Conservation (phyloP, 2,888 invertebrate species). For the Agapostemon virescens region DNA sequence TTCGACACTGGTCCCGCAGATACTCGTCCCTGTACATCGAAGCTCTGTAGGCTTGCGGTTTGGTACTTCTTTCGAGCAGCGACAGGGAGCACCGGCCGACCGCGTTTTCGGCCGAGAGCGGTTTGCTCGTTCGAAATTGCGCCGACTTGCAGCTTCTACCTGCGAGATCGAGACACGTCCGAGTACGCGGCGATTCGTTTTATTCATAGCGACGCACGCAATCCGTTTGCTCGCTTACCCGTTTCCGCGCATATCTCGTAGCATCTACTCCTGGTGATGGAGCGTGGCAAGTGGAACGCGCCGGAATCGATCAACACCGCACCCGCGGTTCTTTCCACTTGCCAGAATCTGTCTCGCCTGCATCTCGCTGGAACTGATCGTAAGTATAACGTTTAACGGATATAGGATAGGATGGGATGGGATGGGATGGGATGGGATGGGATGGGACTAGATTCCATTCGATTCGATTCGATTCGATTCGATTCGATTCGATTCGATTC, state of each 20-base stretch:
- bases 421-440: too few relatives aligned
- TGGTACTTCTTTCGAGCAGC: constrained; percentile 87
- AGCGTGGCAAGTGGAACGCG: constrained; percentile 83
- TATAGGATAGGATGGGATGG: too few relatives aligned
- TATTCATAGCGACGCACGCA: not conserved
- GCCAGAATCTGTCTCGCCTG: constrained; percentile 85
- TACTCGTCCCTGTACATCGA: constrained; percentile 90
- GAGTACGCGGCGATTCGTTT: not conserved
- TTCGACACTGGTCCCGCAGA: constrained; percentile 90
- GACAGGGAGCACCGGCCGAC: constrained; percentile 87
- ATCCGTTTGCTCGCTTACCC: constrained; percentile 64
- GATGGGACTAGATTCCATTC: too few relatives aligned
- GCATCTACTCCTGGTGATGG: constrained; percentile 86
- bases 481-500: too few relatives aligned
- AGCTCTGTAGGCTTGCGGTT: constrained; percentile 89
- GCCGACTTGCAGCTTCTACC: constrained; percentile 73
- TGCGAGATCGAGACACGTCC: constrained; percentile 42
- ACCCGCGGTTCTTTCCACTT: constrained; percentile 88
- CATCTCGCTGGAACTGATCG: constrained; percentile 82
- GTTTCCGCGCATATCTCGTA: constrained; percentile 80
- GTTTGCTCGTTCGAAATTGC: constrained; percentile 73
- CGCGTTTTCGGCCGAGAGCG: constrained; percentile 77
- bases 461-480: too few relatives aligned
- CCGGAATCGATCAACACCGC: constrained; percentile 87
- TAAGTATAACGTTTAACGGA: not conserved